These are phyloP conservation scores for Leptobrachium leishanense DNA, from an alignment of 2,113 vertebrate genomes.

Conservation along the genomic window DNA sequence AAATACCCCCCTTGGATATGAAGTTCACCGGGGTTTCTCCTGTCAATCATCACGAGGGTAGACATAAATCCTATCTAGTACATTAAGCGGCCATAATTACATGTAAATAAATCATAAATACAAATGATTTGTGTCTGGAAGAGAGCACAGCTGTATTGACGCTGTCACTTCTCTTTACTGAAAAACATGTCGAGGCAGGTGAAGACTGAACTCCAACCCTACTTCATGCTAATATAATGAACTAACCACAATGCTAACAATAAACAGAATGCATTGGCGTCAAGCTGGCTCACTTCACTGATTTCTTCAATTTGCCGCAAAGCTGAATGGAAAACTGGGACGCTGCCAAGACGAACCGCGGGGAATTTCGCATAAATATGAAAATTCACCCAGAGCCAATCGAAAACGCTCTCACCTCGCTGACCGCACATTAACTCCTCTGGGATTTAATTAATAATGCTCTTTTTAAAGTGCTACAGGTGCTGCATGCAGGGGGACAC, in stretches of 20 bases:
- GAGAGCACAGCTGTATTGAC: neutral
- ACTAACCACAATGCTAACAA: neutral
- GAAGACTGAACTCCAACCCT: neutral
- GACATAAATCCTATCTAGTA: neutral
- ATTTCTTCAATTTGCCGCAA: neutral
- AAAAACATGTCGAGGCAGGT: neutral
- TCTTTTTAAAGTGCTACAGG: too few species aligned
- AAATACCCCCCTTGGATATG: neutral
- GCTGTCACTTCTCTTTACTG: too few species aligned
- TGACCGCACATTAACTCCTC: neutral
- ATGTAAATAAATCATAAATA: neutral
- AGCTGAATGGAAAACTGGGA: neutral
- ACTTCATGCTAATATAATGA: conserved; percentile 1
- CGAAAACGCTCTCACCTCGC: neutral
- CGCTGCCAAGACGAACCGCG: neutral
- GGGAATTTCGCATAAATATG: neutral
- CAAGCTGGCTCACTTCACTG: neutral
- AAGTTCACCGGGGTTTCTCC: neutral
- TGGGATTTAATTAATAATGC: too few species aligned
- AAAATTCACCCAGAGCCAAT: neutral
- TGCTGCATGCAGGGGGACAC: too few species aligned
- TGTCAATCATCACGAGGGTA: neutral
- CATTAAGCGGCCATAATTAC: neutral
- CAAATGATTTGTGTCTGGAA: neutral
- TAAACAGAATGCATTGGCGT: neutral